Conservation (phyloP, 2,888 invertebrate genomes). For the Xiphydria camelus region DNA sequence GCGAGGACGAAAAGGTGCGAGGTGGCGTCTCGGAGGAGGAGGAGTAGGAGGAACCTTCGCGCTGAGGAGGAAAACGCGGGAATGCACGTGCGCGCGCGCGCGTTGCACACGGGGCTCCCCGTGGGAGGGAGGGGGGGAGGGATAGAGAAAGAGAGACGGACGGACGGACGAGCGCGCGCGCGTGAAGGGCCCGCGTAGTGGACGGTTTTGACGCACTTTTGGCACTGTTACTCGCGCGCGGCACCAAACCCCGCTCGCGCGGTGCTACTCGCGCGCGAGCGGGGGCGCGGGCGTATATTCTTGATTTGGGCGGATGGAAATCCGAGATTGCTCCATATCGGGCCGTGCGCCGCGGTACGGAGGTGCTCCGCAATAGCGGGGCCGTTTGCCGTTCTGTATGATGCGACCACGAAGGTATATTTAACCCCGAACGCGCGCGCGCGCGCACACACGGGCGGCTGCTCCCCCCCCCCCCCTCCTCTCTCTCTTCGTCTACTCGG, state of each 20-base stretch:
- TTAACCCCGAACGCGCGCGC: slow-evolving; percentile 40
- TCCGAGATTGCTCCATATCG: slow-evolving; percentile 72
- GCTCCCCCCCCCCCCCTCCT: not conserved
- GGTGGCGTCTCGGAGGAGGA: no score
- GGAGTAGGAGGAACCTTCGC: no score
- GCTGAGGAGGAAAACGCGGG: not conserved
- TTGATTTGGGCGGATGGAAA: slow-evolving; percentile 70
- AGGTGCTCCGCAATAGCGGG: slow-evolving; percentile 50
- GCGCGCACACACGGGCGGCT: slow-evolving; percentile 9
- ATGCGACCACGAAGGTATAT: slow-evolving; percentile 45
- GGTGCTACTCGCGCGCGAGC: slow-evolving; percentile 27
- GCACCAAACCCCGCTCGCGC: slow-evolving; percentile 38
- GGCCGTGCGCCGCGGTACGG: slow-evolving; percentile 60
- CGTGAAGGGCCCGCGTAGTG: slow-evolving; percentile 21
- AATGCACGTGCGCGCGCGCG: no score
- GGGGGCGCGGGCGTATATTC: slow-evolving; percentile 61
- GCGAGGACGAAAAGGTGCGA: not conserved
- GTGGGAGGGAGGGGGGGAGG: not conserved
- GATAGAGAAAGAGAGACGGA: not conserved
- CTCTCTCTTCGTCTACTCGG: no score
- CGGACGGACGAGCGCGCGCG: slow-evolving; percentile 16
- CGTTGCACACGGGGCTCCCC: no score
- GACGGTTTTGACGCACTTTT: slow-evolving; percentile 47
- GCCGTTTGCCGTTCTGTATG: slow-evolving; percentile 20
- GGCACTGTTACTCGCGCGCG: slow-evolving; percentile 41